These are phyloP conservation scores for Gambusia holbrooki DNA, from an alignment of 2,113 vertebrate species.

Conservation along the genomic window DNA sequence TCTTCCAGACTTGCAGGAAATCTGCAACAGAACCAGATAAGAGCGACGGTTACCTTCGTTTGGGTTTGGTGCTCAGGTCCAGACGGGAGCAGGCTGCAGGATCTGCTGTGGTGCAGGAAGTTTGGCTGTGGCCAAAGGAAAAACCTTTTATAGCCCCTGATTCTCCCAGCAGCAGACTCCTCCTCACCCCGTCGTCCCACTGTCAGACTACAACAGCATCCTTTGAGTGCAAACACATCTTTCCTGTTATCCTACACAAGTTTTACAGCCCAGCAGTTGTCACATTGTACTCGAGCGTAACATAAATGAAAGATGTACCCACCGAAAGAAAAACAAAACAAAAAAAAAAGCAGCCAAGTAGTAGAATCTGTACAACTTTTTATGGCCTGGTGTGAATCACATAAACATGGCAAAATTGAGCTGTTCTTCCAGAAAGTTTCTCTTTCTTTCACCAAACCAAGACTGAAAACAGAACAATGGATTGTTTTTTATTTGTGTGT, in stretches of 20 bases:
- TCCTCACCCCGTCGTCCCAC: slow-evolving; percentile 39
- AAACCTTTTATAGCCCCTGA: slow-evolving; percentile 59
- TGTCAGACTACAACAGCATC: slow-evolving; percentile 23
- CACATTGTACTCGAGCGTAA: neutral
- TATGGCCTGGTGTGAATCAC: neutral
- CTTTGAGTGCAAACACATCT: neutral
- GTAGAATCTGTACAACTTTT: neutral
- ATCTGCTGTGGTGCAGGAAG: slow-evolving; percentile 2
- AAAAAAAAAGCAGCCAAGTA: neutral
- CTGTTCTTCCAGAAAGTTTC: neutral
- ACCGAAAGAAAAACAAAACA: neutral
- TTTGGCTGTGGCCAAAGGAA: slow-evolving; percentile 6
- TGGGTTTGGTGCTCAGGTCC: slow-evolving; percentile 31
- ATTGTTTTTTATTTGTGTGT: neutral
- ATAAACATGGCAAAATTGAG: neutral
- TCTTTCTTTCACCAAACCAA: neutral
- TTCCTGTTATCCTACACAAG: neutral
- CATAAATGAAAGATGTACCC: neutral
- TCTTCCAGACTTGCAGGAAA: neutral
- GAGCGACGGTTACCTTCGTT: slow-evolving; percentile 50
- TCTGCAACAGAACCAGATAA: neutral
- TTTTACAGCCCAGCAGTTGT: neutral
- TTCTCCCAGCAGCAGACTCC: slow-evolving; percentile 34
- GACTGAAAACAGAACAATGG: slow-evolving; percentile 27
- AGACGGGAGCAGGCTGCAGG: slow-evolving; percentile 29